These are phyloP conservation scores for Drosophila hamatofila DNA, from an alignment of 2,888 invertebrate species.

Conservation along the genomic window DNA sequence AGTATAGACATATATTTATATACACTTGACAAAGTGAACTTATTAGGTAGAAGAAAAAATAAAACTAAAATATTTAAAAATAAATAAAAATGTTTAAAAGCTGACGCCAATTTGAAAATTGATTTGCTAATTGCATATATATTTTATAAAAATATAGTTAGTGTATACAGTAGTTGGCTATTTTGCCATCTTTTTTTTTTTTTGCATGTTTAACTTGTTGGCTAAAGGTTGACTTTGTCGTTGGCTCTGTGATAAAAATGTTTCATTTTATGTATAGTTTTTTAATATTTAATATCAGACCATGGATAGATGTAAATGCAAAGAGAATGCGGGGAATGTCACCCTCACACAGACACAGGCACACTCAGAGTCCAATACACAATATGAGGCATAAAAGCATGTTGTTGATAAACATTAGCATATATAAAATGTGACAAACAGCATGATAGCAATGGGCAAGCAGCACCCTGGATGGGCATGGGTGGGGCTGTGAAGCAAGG, in stretches of 20 bases:
- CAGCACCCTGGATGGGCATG: background rate
- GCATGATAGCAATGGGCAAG: slow-evolving; percentile 43
- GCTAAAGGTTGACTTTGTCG: slow-evolving; percentile 54
- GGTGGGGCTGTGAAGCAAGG: slow-evolving; percentile 1
- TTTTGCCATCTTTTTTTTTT: background rate
- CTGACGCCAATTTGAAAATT: background rate
- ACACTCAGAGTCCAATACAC: slow-evolving; percentile 17
- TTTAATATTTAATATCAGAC: slow-evolving; percentile 77
- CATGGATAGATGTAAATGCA: slow-evolving; percentile 57
- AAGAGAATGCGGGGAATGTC: slow-evolving; percentile 28
- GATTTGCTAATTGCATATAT: background rate
- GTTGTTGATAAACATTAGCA: slow-evolving; percentile 79
- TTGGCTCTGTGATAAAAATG: slow-evolving; percentile 71
- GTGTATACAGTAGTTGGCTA: background rate
- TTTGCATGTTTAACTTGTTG: slow-evolving; percentile 26
- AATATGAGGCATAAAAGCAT: slow-evolving; percentile 67
- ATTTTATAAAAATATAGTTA: background rate
- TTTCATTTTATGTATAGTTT: slow-evolving; percentile 78
- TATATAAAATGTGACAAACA: slow-evolving; percentile 75
- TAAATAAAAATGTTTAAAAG: background rate
- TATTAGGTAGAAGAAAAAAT: background rate
- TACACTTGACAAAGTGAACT: slow-evolving; percentile 25
- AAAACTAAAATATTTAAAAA: background rate
- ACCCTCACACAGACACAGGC: background rate
- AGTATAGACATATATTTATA: slow-evolving; percentile 32